A percentile compares a stretch with the other conserved stretches of the same genome.
These are phyloP conservation scores for Lontra canadensis DNA, from an alignment of 2,113 vertebrate genomes.

Conservation along the genomic window DNA sequence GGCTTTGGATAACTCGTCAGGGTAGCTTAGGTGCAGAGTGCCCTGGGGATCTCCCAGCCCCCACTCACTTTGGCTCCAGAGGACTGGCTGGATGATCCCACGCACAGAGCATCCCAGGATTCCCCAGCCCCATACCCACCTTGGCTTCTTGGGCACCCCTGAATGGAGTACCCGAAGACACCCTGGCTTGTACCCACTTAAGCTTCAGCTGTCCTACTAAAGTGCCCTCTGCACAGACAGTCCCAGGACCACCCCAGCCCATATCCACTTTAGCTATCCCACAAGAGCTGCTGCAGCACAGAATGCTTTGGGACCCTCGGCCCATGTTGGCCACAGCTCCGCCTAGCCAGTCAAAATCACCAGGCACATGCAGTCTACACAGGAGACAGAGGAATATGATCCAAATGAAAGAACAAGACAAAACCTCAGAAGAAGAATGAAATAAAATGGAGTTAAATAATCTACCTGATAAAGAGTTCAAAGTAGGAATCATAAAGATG, in stretches of 20 bases:
- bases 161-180: not conserved
- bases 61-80: not conserved
- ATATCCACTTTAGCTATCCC: not conserved
- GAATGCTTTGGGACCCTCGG: not conserved
- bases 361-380: not conserved
- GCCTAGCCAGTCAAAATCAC: not conserved
- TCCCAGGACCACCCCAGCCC: not conserved
- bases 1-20: not conserved
- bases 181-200: not conserved
- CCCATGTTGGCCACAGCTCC: not conserved
- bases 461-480: not conserved
- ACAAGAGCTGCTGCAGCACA: not conserved
- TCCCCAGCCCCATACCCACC: not conserved
- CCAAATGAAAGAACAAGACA: not conserved
- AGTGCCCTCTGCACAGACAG: not conserved
- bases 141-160: not conserved
- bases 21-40: not conserved
- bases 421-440: not conserved
- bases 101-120: not conserved
- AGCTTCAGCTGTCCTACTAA: not conserved
- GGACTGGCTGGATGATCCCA: not conserved
- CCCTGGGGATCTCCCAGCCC: not conserved
- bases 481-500: not conserved
- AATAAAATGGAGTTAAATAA: not conserved
- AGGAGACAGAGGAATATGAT: not conserved